Evolutionary conservation across 2,888 invertebrate genomes (phyloP).

Genomic region (Tenodera sinensis): DNA sequence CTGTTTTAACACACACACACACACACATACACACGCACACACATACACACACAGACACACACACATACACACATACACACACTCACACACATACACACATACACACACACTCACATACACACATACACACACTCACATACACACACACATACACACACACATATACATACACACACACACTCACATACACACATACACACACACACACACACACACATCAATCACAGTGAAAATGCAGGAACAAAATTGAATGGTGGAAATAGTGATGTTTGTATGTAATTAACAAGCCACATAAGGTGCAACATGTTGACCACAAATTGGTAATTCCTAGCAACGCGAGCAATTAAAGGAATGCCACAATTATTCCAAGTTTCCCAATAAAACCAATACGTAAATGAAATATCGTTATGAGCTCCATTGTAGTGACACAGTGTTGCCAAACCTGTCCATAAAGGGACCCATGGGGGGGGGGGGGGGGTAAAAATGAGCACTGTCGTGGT

Average conservation of each 20-base stretch:
- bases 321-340: neutral
- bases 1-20: no score
- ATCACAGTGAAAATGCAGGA: neutral
- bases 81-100: no score
- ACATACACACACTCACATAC: no score
- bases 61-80: no score
- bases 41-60: no score
- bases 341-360: neutral
- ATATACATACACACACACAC: no score
- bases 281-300: neutral
- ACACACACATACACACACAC: no score
- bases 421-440: neutral
- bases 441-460: neutral
- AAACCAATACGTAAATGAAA: neutral
- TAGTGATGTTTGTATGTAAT: neutral
- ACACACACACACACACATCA: no score
- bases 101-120: no score
- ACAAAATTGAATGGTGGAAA: neutral
- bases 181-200: no score
- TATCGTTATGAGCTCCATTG: neutral
- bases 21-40: no score
- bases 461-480: no score
- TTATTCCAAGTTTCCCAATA: neutral
- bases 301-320: neutral
- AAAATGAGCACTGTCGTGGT: neutral